Conservation (phyloP, 2,113 vertebrate species). For the Xiphophorus maculatus region DNA sequence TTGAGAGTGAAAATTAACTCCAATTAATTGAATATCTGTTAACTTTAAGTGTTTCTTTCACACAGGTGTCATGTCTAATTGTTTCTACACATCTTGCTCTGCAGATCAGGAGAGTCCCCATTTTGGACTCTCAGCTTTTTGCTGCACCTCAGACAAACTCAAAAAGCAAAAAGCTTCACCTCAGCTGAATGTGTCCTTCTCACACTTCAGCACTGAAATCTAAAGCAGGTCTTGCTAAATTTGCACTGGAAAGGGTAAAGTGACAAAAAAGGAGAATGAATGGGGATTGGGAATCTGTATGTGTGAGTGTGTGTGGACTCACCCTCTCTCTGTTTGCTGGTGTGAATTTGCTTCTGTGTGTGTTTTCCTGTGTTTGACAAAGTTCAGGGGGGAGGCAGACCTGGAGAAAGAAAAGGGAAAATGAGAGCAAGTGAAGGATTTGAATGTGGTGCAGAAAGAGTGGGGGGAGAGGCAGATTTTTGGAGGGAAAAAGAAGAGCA, state of each 20-base stretch:
- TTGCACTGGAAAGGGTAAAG: constrained; percentile 73
- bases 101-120: constrained; percentile 17
- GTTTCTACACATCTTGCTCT: constrained; percentile 7
- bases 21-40: neutral
- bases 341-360: constrained; percentile 57
- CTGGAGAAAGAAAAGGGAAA: constrained; percentile 58
- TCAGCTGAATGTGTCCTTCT: constrained; percentile 67
- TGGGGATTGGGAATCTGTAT: constrained; percentile 25
- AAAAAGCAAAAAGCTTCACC: too few relatives aligned
- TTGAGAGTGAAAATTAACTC: neutral
- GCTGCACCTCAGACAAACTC: too few relatives aligned
- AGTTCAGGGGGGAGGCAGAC: constrained; percentile 53
- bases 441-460: constrained; percentile 55
- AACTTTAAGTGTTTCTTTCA: neutral
- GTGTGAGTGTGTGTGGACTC: constrained; percentile 13
- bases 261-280: constrained; percentile 56
- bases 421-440: constrained; percentile 61
- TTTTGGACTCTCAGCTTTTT: neutral
- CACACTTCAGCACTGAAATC: constrained; percentile 49
- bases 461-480: constrained; percentile 39
- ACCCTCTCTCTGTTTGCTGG: constrained; percentile 40
- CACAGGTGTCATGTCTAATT: constrained; percentile 31
- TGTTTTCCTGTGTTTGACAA: constrained; percentile 65
- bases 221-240: constrained; percentile 46
- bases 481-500: constrained; percentile 63